Conservation (phyloP, 2,113 vertebrate species). For the Quiscalus mexicanus region DNA sequence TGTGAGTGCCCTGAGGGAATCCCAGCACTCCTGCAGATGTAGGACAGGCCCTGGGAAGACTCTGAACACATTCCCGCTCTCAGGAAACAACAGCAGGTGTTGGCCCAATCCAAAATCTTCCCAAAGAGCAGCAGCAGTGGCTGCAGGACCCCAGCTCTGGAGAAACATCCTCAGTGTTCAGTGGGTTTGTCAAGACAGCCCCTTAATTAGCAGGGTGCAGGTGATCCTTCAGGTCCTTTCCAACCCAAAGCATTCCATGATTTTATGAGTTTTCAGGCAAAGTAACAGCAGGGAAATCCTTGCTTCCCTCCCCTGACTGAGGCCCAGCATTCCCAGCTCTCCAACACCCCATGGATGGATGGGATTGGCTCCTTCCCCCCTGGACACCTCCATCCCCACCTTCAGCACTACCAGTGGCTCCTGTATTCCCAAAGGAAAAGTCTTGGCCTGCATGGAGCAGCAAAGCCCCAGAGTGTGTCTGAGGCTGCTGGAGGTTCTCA, state of each 20-base stretch:
- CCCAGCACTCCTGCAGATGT: background rate
- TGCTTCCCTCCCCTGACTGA: background rate
- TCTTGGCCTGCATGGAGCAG: background rate
- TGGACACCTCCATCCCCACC: background rate
- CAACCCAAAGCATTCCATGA: background rate
- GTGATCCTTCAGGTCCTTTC: background rate
- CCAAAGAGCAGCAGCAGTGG: background rate
- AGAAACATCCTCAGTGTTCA: background rate
- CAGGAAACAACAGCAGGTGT: background rate
- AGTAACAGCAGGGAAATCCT: background rate
- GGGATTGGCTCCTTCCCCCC: background rate
- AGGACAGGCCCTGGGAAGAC: background rate
- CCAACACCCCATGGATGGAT: background rate
- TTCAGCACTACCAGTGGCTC: background rate
- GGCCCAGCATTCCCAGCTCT: background rate
- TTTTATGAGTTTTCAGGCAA: background rate
- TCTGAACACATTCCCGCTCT: background rate
- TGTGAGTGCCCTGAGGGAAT: fast-evolving
- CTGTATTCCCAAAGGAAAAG: background rate
- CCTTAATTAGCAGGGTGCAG: background rate
- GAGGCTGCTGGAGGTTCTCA: background rate
- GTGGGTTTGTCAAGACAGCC: background rate
- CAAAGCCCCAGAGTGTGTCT: background rate
- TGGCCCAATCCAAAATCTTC: background rate
- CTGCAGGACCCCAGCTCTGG: background rate